A percentile compares a stretch with the other conserved stretches of the same genome.
Conservation (phyloP, 2,113 vertebrate genomes). For the Ahaetulla prasina region DNA sequence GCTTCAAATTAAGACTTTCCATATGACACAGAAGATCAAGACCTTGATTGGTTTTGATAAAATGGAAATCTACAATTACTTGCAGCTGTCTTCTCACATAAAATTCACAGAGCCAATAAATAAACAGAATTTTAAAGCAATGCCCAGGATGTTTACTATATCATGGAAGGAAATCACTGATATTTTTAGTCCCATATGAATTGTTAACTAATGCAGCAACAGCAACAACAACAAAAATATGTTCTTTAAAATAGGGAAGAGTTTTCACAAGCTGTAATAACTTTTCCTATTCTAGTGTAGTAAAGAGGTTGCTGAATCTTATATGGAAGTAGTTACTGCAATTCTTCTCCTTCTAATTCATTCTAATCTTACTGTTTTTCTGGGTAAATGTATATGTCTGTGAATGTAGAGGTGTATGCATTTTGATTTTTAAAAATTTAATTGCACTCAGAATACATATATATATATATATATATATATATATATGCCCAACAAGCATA, state of each 20-base stretch:
- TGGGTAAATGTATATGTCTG: background rate
- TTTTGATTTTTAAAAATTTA: background rate
- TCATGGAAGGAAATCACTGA: background rate
- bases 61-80: conserved; percentile 6
- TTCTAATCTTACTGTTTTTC: background rate
- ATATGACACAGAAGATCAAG: background rate
- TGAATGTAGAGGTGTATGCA: background rate
- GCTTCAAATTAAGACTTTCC: background rate
- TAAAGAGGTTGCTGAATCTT: background rate
- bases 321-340: background rate
- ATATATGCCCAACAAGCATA: background rate
- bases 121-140: background rate
- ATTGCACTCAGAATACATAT: background rate
- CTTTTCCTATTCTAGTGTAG: background rate
- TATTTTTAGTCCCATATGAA: conserved; percentile 8
- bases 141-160: background rate
- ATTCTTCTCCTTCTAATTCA: background rate
- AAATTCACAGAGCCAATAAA: conserved; percentile 5
- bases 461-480: too few relatives aligned
- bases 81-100: conserved; percentile 11
- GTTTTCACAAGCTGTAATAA: background rate
- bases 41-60: conserved; percentile 9
- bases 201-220: background rate
- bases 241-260: background rate
- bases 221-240: background rate